Evolutionary conservation across 2,113 vertebrate genomes (phyloP).

Genomic region (Spermophilus dauricus): DNA sequence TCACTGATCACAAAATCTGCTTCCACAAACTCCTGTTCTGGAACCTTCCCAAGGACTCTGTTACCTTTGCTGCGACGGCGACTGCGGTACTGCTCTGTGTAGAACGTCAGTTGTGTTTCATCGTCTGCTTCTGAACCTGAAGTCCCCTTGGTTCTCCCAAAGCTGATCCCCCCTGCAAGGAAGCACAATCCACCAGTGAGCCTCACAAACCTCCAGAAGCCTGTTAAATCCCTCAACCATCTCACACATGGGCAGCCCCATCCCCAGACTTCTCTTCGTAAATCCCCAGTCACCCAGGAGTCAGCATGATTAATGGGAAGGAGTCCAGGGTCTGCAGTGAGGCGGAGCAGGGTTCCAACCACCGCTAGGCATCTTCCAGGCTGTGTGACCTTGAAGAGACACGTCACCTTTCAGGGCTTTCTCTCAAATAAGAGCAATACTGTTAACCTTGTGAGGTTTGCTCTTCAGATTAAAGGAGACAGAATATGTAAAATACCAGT

Average conservation of each 20-base stretch:
- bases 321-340: neutral
- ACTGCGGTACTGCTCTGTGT: slow-evolving; percentile 96
- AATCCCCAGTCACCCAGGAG: neutral
- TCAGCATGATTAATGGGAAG: neutral
- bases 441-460: neutral
- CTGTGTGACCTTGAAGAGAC: neutral
- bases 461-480: neutral
- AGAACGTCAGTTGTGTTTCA: slow-evolving; percentile 96
- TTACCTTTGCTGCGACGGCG: slow-evolving; percentile 96
- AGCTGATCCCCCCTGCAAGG: slow-evolving; percentile 90
- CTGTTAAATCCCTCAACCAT: fast-evolving
- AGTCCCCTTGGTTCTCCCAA: slow-evolving; percentile 93
- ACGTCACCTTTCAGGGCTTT: neutral
- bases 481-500: neutral
- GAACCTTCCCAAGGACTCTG: neutral
- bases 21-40: neutral
- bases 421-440: neutral
- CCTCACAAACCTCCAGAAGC: fast-evolving
- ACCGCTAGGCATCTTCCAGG: fast-evolving
- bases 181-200: slow-evolving; percentile 67
- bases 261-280: neutral
- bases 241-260: neutral
- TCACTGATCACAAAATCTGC: neutral
- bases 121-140: slow-evolving; percentile 96
- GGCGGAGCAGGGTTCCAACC: neutral